These are phyloP conservation scores for Odobenus rosmarus DNA, from an alignment of 2,113 vertebrate genomes.

Conservation along the genomic window DNA sequence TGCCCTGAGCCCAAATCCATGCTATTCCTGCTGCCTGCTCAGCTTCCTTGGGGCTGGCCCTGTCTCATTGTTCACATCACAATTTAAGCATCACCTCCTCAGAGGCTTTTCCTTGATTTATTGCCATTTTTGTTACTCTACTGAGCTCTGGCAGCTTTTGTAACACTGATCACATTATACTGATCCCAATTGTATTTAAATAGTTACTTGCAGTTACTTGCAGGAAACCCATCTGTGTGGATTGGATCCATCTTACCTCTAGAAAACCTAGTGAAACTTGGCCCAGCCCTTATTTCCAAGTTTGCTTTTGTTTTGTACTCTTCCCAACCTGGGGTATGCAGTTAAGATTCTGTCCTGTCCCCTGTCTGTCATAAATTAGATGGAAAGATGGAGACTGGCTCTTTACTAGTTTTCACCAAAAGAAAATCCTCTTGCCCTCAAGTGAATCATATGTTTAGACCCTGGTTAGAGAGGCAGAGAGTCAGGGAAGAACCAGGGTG, in stretches of 20 bases:
- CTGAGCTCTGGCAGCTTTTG: not conserved
- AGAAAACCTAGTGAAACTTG: not conserved
- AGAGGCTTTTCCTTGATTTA: not conserved
- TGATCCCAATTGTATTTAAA: not conserved
- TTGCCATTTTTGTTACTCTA: not conserved
- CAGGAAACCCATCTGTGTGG: not conserved
- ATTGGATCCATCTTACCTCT: not conserved
- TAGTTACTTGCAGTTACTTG: not conserved
- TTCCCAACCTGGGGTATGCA: not conserved
- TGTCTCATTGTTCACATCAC: not conserved
- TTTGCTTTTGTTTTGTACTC: not conserved
- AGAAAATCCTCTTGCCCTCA: not conserved
- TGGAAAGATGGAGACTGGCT: not conserved
- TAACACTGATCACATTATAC: not conserved
- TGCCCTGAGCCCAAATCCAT: not conserved
- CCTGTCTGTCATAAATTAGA: not conserved
- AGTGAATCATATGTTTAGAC: not conserved
- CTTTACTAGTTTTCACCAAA: not conserved
- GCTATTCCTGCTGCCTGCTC: not conserved
- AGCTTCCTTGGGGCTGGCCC: not conserved
- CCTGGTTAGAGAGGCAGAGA: not conserved
- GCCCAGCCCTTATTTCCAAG: not conserved
- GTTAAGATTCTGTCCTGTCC: not conserved
- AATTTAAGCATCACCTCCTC: not conserved
- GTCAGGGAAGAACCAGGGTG: not conserved